A percentile compares a stretch with the other conserved stretches of the same genome.
Evolutionary conservation across 1,140 invertebrate species (phyloP).

Genomic region (Halyomorpha halys): DNA sequence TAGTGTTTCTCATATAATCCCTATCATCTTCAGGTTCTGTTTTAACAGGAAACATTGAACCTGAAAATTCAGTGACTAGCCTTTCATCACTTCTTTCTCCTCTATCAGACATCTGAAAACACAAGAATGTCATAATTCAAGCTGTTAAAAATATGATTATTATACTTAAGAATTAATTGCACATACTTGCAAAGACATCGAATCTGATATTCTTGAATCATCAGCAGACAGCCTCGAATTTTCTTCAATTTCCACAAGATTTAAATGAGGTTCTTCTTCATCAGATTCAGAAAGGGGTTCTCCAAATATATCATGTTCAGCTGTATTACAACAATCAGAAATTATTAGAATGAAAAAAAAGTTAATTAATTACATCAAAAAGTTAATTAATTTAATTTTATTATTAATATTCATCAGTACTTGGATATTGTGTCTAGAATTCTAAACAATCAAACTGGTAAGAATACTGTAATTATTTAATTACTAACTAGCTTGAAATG

Average conservation of each 20-base stretch:
- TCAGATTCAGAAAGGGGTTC: conserved; percentile 74
- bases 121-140: background rate
- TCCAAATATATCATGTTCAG: conserved; percentile 79
- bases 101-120: background rate
- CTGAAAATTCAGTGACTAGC: conserved; percentile 8
- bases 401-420: no score
- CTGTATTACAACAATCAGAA: conserved; percentile 34
- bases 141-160: background rate
- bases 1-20: background rate
- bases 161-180: background rate
- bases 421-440: no score
- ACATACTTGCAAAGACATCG: conserved; percentile 44
- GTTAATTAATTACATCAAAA: no score
- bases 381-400: no score
- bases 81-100: background rate
- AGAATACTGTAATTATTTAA: no score
- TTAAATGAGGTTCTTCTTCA: conserved; percentile 57
- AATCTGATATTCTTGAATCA: conserved; percentile 65
- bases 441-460: no score
- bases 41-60: conserved; percentile 12
- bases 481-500: no score
- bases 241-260: conserved; percentile 71
- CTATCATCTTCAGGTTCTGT: conserved; percentile 5
- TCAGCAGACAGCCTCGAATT: conserved; percentile 61
- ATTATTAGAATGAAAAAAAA: no score